Base-by-base conservation (phyloP, 2,888 invertebrate species). In the Meiosimyza platycephala region DNA sequence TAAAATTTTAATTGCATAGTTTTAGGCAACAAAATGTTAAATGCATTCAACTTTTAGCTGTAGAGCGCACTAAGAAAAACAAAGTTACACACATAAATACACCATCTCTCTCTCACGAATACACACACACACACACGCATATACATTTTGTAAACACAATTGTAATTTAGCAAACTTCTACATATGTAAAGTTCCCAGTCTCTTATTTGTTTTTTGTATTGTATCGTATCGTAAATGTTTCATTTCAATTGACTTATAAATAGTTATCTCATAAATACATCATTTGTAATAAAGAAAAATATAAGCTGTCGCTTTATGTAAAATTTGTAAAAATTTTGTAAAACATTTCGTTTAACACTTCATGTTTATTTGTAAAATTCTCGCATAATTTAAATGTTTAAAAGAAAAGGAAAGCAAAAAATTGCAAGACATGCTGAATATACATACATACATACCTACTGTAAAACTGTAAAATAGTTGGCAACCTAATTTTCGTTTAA, bases 291-390 rank as follows among this genome's bases (percentile, higher is more conserved):
- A 40, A 40, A 40, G 40, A 40, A 40, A 40, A 40, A 40, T 40
- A 47, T 57, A 68, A 57, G 68, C 59, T 59, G 59, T 50, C 28
- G 55, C 50, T 68, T 57, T 68, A 50, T 68, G 68, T 68, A 68
- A 68, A 68, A 68, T 68, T 40, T 40, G 59, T 68, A 68, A 59
- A 59, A 57, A 68, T 50, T n/a, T 12, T 12, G 16, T 40, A 55
- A 47, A 60, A 60, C n/a, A 28, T 55, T 55, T n/a, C 13, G n/a
- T 54, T n/a, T 54, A 16, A 54, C 7, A 66, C 54, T 54, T 54
- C 51, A 33, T 33, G 64, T 64, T 64, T 64, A 64, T 64, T 64
- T 64, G 64, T 66, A 66, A 66, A 66, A 66, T 63, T 66, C 55
- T 28, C 40, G 40, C 40, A 47, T 55, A 33, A 57, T 66, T 28